Evolutionary conservation across 1,140 invertebrate species (phyloP), one percentile per base, ranked within the genome.

Genomic region (Atta colombica): DNA sequence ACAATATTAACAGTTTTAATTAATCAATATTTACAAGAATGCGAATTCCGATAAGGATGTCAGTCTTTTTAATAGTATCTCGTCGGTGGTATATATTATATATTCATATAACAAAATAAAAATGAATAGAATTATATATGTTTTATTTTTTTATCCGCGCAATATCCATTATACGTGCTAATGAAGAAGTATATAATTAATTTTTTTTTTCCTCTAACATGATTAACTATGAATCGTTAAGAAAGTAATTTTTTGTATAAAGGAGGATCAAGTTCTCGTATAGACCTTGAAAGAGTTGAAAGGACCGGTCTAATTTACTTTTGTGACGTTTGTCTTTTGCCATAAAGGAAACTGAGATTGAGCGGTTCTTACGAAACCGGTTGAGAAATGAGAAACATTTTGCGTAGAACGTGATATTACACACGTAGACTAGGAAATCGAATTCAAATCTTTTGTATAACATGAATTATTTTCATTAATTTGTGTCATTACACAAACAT

Each of bases 241-340:
- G 14, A 51, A 0, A 31, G 18, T 53, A 21, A 28, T 0, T 31
- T 58, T n/a, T 51, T 35, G 53, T 65, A 25, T 61, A 49, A 49
- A 49, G n/a, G 14, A 2, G 1, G 12, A n/a, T 3, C 35, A 45
- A 72, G 8, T 82, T 51, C 45, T 51, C 45, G 0, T 55, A 18
- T 6, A 10, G 12, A 45, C 69, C 58, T 88, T 88, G 60, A 72
- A 28, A 51, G 7, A 6, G 39, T 88, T 88, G 60, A 68, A 21
- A 51, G 7, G 3, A 58, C 21, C 45, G 31, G 21, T 72, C 31
- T 61, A 53, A 45, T 51, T 25, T 45, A 28, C 0, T 12, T n/a
- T 10, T 65, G 3, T 81, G 18, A 3, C 7, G 4, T 55, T 25
- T 3, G 0, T 10, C 8, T 60, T 25, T 18, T 71, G 51, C n/a